These are phyloP conservation scores for Polypterus bichir DNA, from an alignment of 2,113 vertebrate species.

Conservation along the genomic window DNA sequence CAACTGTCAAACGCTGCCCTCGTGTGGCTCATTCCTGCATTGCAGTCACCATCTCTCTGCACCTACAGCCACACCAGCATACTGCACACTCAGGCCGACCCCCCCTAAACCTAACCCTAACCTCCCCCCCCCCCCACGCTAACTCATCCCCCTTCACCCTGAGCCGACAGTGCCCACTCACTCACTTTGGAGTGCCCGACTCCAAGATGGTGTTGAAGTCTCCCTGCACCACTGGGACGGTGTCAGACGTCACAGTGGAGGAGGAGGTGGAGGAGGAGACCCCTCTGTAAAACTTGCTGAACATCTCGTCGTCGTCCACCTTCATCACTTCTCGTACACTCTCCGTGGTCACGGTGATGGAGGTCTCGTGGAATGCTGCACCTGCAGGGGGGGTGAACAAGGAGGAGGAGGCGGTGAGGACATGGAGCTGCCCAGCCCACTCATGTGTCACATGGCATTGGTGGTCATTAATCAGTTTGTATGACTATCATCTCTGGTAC, in stretches of 20 bases:
- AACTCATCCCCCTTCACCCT: too few relatives aligned
- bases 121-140: too few relatives aligned
- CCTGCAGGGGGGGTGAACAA: constrained; percentile 23
- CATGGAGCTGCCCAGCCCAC: neutral
- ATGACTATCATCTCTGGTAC: neutral
- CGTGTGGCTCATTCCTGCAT: too few relatives aligned
- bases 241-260: neutral
- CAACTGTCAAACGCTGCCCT: too few relatives aligned
- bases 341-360: constrained; percentile 45
- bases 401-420: neutral
- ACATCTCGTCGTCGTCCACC: constrained; percentile 54
- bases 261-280: constrained; percentile 27
- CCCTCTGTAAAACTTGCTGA: constrained; percentile 47
- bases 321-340: constrained; percentile 24
- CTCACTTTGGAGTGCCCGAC: constrained; percentile 45
- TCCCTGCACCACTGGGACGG: constrained; percentile 27
- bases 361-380: constrained; percentile 28
- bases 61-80: too few relatives aligned
- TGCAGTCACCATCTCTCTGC: too few relatives aligned
- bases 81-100: too few relatives aligned
- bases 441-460: neutral
- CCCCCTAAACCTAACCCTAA: too few relatives aligned
- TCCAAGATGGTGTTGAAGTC: constrained; percentile 48
- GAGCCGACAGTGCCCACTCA: too few relatives aligned
- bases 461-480: neutral